Percentiles rank a stretch among this genome's conserved stretches.
Conservation (phyloP, 2,888 invertebrate genomes). For the Subacronicta megacephala region DNA sequence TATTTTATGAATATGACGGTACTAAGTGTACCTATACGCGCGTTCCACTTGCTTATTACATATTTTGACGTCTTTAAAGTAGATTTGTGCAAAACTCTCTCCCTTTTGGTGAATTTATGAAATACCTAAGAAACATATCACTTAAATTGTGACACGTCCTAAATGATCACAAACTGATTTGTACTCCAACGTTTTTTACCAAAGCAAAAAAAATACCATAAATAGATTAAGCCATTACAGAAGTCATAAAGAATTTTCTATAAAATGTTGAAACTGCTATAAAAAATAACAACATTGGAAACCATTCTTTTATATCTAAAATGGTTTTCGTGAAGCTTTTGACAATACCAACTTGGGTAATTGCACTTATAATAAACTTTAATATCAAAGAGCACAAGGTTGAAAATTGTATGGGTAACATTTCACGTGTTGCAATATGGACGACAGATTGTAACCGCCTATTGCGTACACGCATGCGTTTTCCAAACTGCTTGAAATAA, state of each 20-base stretch:
- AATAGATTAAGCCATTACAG: not conserved
- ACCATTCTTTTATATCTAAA: constrained; percentile 23
- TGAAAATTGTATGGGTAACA: constrained; percentile 14
- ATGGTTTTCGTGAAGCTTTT: constrained; percentile 18
- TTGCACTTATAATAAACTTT: not conserved
- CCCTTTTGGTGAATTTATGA: too few relatives aligned
- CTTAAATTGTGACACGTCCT: too few relatives aligned
- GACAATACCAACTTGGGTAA: not conserved
- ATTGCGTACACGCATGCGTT: constrained; percentile 60
- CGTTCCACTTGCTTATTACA: too few relatives aligned
- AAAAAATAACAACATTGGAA: constrained; percentile 25
- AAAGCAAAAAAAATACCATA: too few relatives aligned
- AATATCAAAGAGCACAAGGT: not conserved
- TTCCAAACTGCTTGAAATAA: constrained; percentile 47
- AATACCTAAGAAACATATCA: too few relatives aligned
- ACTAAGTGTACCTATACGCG: too few relatives aligned
- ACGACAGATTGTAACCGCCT: constrained; percentile 54
- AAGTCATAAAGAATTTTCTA: constrained; percentile 9
- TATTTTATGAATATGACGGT: too few relatives aligned
- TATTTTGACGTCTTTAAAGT: too few relatives aligned
- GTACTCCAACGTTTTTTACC: too few relatives aligned
- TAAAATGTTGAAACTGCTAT: constrained; percentile 19
- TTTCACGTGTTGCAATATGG: constrained; percentile 45
- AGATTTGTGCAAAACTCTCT: too few relatives aligned
- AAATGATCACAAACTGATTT: too few relatives aligned